Percentiles rank a stretch among this genome's conserved stretches.
Evolutionary conservation across 2,113 vertebrate species (phyloP).

Genomic region (Arenaria interpres): DNA sequence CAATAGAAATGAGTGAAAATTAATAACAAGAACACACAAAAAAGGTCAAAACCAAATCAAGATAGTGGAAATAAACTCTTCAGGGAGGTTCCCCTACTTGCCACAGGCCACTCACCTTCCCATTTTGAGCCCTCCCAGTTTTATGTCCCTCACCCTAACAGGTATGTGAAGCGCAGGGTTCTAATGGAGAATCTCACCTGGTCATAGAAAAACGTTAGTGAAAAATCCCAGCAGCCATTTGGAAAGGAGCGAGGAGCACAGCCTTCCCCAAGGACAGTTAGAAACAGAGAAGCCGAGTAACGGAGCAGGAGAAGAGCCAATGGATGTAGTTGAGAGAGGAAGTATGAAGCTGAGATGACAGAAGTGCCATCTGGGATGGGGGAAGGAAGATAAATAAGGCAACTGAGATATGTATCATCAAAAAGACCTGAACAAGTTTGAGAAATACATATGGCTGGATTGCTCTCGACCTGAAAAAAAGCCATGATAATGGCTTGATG

Average conservation of each 20-base stretch:
- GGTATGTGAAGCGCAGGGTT: not conserved
- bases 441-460: fast-evolving
- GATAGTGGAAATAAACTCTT: not conserved
- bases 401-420: not conserved
- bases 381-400: not conserved
- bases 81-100: not conserved
- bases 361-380: not conserved
- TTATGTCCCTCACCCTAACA: not conserved
- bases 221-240: not conserved
- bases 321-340: not conserved
- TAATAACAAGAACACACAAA: not conserved
- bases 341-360: not conserved
- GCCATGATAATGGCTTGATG: not conserved
- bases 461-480: not conserved
- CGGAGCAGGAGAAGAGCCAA: not conserved
- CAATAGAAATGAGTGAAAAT: not conserved
- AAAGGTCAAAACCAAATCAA: not conserved
- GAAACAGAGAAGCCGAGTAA: not conserved
- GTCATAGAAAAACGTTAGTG: not conserved
- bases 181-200: not conserved
- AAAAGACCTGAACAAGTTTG: not conserved
- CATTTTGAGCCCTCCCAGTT: not conserved
- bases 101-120: not conserved
- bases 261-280: not conserved
- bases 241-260: not conserved